Base-by-base conservation (phyloP, 2,113 vertebrate genomes). In the Ictalurus punctatus region DNA sequence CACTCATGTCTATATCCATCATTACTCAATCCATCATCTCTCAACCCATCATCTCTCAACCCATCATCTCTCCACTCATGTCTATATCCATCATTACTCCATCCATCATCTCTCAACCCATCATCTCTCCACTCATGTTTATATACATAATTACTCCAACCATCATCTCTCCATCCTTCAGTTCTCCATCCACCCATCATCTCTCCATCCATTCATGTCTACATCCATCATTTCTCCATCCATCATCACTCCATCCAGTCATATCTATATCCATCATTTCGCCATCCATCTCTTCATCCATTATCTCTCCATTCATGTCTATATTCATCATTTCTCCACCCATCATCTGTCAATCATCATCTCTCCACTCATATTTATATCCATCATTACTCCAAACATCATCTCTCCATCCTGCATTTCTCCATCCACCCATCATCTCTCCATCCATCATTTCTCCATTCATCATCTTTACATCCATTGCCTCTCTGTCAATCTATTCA, bases 311-410 rank as follows among this genome's bases (percentile, higher is more conserved):
- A 14, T 34, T 3, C n/a, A 71, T 6, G 4, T 83, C 30, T 58
- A n/a, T 65, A 69, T 69, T n/a, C 13, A 16, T 27, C 3, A 88
- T 87, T 76, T 44, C 40, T 4, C 40, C 4, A 4, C 4, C 8
- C 34, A 52, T 27, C 25, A 86, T 90, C 84, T 92, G 88, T 91
- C 90, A 1, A 63, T 7, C 61, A 63, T 58, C 14, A 56, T 56
- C 3, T 59, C 52, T 91, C 92, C 91, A 82, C 40, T 21, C 58
- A 59, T 10, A 4, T 44, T 84, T n/a, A 21, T 23, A 65, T 65
- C 63, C 25, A 67, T n/a, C 63, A 67, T 67, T 25, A 4, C 27
- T 69, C 65, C 10, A 65, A 27, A 25, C 25, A 65, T 65, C 0
- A 6, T 10, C 25, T 27, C 2, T 65, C 21, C 25, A 65, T 65